A percentile compares a stretch with the other conserved stretches of the same genome.
phyloP scores from a whole-genome alignment of 2,113 vertebrate genomes.

The Gallinago paraguaiae region DNA sequence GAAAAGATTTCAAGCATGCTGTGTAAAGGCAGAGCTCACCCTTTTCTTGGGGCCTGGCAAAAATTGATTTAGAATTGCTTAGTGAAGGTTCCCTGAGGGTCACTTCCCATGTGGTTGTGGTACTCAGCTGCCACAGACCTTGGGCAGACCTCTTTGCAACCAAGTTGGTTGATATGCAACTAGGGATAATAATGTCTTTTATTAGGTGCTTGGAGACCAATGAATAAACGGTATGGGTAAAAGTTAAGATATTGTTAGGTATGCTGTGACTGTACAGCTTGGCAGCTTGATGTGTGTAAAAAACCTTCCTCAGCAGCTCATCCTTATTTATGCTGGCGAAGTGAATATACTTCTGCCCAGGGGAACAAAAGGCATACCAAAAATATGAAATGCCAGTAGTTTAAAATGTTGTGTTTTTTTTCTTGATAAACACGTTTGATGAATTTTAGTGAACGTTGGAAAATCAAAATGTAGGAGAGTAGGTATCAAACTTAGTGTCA shows the following conservation, averaged over 20 bases:
- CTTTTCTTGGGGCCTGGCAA: background rate
- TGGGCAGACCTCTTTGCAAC: background rate
- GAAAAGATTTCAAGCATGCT: background rate
- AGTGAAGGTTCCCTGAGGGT: background rate
- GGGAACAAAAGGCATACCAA: background rate
- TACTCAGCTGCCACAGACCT: background rate
- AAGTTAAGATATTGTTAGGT: background rate
- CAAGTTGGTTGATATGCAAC: background rate
- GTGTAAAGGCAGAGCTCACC: background rate
- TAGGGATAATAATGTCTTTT: background rate
- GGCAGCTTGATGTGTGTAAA: background rate
- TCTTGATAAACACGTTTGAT: background rate
- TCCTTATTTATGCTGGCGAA: background rate
- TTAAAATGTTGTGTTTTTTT: background rate
- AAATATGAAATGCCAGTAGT: background rate
- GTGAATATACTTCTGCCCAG: background rate
- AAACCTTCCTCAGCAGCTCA: background rate
- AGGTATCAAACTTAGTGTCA: background rate
- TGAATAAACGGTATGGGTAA: background rate
- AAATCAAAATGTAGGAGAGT: background rate
- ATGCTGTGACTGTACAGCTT: background rate
- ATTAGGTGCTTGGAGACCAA: background rate
- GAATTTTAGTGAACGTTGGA: background rate
- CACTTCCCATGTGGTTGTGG: background rate
- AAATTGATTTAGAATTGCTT: background rate